Evolutionary conservation across 2,888 invertebrate genomes (phyloP).

Genomic region (Clivina fossor): DNA sequence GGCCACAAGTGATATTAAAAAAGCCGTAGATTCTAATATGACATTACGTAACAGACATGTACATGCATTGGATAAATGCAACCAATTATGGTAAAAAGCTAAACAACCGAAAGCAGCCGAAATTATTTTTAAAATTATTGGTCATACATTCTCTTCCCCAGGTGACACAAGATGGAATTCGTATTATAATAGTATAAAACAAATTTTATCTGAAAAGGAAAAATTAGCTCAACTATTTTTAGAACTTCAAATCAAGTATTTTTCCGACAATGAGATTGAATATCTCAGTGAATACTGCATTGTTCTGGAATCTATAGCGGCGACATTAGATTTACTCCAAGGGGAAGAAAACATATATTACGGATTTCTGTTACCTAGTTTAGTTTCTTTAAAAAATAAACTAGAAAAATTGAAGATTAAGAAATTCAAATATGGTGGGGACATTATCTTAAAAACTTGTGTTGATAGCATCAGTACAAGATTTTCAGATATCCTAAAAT

Average conservation of each 20-base stretch:
- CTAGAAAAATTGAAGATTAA: background rate
- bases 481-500: background rate
- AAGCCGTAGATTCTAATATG: conserved; percentile 19
- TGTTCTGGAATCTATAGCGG: conserved; percentile 31
- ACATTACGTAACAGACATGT: conserved; percentile 30
- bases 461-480: background rate
- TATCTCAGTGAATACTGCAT: conserved; percentile 28
- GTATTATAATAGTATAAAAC: conserved; percentile 31
- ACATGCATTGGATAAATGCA: conserved; percentile 34
- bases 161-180: conserved; percentile 37
- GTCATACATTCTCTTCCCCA: conserved; percentile 27
- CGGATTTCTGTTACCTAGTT: conserved; percentile 16
- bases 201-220: conserved; percentile 33
- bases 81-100: conserved; percentile 35
- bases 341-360: conserved; percentile 34
- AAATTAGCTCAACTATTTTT: conserved; percentile 18
- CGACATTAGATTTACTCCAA: conserved; percentile 33
- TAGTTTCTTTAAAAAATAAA: conserved; percentile 18
- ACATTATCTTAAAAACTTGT: background rate
- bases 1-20: conserved; percentile 34
- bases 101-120: conserved; percentile 30
- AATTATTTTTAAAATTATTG: conserved; percentile 6
- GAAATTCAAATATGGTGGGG: background rate
- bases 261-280: conserved; percentile 10
- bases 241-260: conserved; percentile 12